A percentile compares a stretch with the other conserved stretches of the same genome.
Conservation (phyloP, 1,140 invertebrate genomes). For the Mylabris phalerata region DNA sequence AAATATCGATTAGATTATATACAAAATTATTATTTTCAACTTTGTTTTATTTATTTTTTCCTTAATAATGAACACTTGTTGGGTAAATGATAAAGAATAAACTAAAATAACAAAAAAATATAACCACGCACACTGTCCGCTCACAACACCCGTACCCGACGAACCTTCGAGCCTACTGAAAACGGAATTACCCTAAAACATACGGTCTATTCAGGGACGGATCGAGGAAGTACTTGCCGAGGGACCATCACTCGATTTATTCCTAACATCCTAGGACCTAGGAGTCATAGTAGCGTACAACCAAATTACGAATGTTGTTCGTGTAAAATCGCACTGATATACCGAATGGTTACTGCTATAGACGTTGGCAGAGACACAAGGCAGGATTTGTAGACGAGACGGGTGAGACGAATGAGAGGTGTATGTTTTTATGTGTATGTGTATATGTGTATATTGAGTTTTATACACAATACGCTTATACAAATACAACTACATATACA, state of each 20-base stretch:
- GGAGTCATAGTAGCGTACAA: conserved; percentile 9
- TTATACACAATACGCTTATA: too few relatives aligned
- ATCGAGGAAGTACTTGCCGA: conserved; percentile 16
- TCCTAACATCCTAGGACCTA: conserved; percentile 13
- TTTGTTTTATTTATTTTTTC: too few relatives aligned
- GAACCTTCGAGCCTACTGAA: conserved; percentile 28
- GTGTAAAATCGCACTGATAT: background rate
- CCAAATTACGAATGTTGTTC: conserved; percentile 8
- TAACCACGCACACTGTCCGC: conserved; percentile 5
- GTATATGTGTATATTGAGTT: too few relatives aligned
- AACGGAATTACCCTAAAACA: conserved; percentile 28
- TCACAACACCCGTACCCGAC: conserved; percentile 19
- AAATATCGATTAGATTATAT: too few relatives aligned
- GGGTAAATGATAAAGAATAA: conserved; percentile 25
- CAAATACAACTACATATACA: background rate
- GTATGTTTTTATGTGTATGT: too few relatives aligned
- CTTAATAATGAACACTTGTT: conserved; percentile 9
- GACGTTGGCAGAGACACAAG: too few relatives aligned
- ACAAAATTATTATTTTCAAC: too few relatives aligned
- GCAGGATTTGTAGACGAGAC: too few relatives aligned
- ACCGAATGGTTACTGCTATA: too few relatives aligned
- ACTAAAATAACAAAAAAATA: conserved; percentile 19
- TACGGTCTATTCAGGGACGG: conserved; percentile 26
- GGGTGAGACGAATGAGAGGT: too few relatives aligned
- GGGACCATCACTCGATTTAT: conserved; percentile 8